Evolutionary conservation across 2,113 vertebrate genomes (phyloP).

Genomic region (Antechinus flavipes): DNA sequence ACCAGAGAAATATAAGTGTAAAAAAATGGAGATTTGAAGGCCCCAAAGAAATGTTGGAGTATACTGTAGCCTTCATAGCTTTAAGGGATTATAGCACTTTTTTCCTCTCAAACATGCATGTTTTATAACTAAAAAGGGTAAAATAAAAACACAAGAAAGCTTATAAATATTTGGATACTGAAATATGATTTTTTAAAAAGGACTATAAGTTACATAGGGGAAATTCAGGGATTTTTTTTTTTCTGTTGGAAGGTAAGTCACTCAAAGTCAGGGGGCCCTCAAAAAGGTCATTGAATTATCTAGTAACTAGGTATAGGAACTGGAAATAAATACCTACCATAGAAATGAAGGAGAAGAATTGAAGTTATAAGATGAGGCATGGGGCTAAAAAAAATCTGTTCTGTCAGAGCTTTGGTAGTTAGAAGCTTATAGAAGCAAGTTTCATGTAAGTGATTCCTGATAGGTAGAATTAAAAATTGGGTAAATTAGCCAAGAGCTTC

Average conservation of each 20-base stretch:
- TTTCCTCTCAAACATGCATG: background rate
- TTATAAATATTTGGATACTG: background rate
- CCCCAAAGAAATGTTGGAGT: background rate
- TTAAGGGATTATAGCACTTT: background rate
- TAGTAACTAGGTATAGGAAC: background rate
- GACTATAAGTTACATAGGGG: background rate
- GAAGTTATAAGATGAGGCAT: background rate
- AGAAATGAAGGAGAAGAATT: background rate
- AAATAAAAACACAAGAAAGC: background rate
- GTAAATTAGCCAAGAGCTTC: background rate
- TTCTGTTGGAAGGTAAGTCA: background rate
- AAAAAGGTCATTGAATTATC: background rate
- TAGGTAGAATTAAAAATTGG: background rate
- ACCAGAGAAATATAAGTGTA: background rate
- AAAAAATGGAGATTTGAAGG: background rate
- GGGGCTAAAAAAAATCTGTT: background rate
- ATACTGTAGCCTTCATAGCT: background rate
- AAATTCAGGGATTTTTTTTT: background rate
- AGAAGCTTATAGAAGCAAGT: background rate
- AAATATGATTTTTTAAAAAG: background rate
- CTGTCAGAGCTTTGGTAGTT: background rate
- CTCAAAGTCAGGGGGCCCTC: background rate
- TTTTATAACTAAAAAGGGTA: background rate
- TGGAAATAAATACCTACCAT: background rate
- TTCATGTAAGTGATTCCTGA: background rate